Percentiles rank a stretch among this genome's conserved stretches.
These are phyloP conservation scores for Melieria picta DNA, from an alignment of 2,888 invertebrate species.

Conservation along the genomic window DNA sequence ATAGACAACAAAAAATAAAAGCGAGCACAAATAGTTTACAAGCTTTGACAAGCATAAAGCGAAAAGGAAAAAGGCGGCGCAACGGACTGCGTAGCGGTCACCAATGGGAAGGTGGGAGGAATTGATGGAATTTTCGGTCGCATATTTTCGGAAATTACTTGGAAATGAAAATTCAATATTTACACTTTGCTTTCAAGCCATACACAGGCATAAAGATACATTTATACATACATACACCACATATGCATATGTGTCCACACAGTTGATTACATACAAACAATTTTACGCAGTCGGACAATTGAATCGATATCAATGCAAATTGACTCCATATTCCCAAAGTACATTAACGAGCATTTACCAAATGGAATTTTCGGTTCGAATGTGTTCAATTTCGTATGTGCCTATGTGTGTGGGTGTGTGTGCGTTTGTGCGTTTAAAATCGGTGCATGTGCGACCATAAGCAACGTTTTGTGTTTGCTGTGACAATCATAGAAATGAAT, in stretches of 20 bases:
- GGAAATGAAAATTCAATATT: neutral
- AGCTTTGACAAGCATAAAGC: too few relatives aligned
- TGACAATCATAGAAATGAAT: too few relatives aligned
- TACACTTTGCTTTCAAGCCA: neutral
- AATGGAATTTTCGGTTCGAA: too few relatives aligned
- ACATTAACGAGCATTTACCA: too few relatives aligned
- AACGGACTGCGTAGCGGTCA: too few relatives aligned
- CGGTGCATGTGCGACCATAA: neutral
- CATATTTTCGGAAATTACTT: neutral
- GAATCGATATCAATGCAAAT: neutral
- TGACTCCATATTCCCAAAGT: neutral
- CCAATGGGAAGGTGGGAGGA: too few relatives aligned
- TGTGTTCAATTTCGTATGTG: neutral
- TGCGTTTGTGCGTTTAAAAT: neutral
- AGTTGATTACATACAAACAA: neutral
- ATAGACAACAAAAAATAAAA: too few relatives aligned
- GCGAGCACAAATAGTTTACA: too few relatives aligned
- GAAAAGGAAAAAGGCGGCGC: too few relatives aligned
- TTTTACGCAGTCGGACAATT: too few relatives aligned
- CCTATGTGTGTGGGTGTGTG: neutral
- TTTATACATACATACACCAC: neutral
- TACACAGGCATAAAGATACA: neutral
- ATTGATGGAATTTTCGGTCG: too few relatives aligned
- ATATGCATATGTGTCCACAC: neutral
- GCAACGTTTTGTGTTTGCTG: too few relatives aligned